Conservation (phyloP, 1,140 invertebrate species). For the Branchinecta lindahli region DNA sequence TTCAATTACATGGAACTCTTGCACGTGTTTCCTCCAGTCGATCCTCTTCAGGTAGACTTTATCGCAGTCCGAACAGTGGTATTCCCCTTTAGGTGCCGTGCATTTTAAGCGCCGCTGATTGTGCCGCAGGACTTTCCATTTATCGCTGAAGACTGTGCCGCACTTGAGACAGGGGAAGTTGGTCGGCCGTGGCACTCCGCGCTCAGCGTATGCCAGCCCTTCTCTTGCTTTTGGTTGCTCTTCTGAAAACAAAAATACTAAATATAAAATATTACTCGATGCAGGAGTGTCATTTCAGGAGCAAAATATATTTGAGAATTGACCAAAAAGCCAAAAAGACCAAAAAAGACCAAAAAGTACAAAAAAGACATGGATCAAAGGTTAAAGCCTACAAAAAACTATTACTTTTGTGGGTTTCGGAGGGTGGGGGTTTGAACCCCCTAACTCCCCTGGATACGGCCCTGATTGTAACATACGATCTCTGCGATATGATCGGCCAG, state of each 20-base stretch:
- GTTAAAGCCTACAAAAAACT: too few species aligned
- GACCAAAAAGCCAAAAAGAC: too few species aligned
- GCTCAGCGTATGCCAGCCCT: constrained; percentile 5
- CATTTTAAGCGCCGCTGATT: background rate
- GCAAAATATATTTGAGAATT: too few species aligned
- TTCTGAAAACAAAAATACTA: background rate
- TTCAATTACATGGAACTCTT: background rate
- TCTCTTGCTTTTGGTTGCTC: background rate
- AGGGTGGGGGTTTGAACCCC: too few species aligned
- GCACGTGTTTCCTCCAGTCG: background rate
- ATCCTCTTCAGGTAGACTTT: background rate
- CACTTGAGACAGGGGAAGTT: background rate
- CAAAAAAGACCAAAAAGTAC: too few species aligned
- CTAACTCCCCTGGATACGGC: too few species aligned
- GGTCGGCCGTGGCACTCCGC: background rate
- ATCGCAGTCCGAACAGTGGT: background rate
- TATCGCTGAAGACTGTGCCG: background rate
- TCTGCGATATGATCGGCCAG: too few species aligned
- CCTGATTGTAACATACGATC: too few species aligned
- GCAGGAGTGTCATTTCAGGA: too few species aligned
- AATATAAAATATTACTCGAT: too few species aligned
- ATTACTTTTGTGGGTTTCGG: too few species aligned
- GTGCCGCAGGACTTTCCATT: background rate
- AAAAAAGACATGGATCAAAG: too few species aligned
- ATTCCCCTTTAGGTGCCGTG: background rate